Percentiles rank a stretch among this genome's conserved stretches.
phyloP scores from a whole-genome alignment of 2,113 vertebrate genomes.

The Pseudonaja textilis region DNA sequence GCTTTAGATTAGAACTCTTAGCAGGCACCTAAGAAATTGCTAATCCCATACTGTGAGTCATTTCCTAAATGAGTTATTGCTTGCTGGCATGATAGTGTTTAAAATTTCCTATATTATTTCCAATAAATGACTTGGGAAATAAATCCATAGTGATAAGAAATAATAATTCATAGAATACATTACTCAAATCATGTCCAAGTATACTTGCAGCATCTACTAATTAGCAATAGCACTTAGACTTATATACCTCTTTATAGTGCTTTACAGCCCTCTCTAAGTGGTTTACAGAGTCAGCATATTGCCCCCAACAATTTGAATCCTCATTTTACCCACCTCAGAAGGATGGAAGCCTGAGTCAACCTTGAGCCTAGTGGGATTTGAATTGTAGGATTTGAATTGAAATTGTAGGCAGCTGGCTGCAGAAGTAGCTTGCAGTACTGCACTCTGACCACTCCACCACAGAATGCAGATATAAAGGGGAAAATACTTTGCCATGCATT shows the following conservation, averaged over 20 bases:
- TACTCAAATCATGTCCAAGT: not conserved
- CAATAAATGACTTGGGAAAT: not conserved
- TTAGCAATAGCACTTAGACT: no score
- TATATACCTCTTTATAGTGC: no score
- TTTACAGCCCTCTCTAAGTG: no score
- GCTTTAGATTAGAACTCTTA: not conserved
- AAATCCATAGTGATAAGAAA: not conserved
- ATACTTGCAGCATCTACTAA: not conserved
- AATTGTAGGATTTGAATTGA: no score
- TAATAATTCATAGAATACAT: not conserved
- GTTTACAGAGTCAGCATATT: no score
- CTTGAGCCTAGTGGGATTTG: no score
- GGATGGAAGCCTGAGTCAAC: no score
- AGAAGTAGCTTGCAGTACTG: no score
- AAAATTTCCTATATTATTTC: not conserved
- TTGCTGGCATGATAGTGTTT: not conserved
- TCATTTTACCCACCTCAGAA: no score
- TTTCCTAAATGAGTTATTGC: not conserved
- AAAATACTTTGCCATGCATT: not conserved
- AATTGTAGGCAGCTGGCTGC: no score
- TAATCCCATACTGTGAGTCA: not conserved
- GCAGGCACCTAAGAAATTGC: not conserved
- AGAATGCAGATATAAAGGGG: not conserved
- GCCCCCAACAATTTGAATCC: no score
- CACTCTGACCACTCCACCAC: no score